These are phyloP conservation scores for Polydrusus cervinus DNA, from an alignment of 2,888 invertebrate genomes.

Conservation along the genomic window DNA sequence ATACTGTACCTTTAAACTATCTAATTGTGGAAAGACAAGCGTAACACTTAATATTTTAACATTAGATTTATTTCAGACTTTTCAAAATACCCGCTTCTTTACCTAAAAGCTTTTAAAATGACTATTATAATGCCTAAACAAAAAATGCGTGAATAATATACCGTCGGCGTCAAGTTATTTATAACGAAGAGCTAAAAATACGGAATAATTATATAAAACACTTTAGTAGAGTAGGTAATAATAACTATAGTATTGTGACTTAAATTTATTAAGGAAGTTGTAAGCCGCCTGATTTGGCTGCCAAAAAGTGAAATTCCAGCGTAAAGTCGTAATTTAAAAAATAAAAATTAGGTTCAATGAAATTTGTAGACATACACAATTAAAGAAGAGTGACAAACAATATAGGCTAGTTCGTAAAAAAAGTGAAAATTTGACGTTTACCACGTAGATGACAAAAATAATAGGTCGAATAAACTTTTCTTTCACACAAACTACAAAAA, in stretches of 20 bases:
- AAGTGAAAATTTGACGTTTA: too few species aligned
- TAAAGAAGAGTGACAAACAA: too few species aligned
- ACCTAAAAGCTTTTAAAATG: not conserved
- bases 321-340: conserved; percentile 3
- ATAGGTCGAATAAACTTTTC: too few species aligned
- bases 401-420: too few species aligned
- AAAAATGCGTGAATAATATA: conserved; percentile 8
- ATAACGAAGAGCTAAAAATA: conserved; percentile 12
- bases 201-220: conserved; percentile 8
- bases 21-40: too few species aligned
- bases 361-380: too few species aligned
- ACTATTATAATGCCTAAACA: not conserved
- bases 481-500: too few species aligned
- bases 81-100: too few species aligned
- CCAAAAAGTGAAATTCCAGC: conserved; percentile 16
- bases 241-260: conserved; percentile 24
- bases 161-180: not conserved
- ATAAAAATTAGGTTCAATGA: conserved; percentile 3
- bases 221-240: not conserved
- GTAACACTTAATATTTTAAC: too few species aligned
- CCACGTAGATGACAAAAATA: too few species aligned
- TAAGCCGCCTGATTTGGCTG: conserved; percentile 16
- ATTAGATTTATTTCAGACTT: too few species aligned
- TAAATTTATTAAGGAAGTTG: conserved; percentile 33
- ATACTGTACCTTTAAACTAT: too few species aligned